phyloP scores from a whole-genome alignment of 2,888 invertebrate genomes.

The Pachycephus smyrnensis region DNA sequence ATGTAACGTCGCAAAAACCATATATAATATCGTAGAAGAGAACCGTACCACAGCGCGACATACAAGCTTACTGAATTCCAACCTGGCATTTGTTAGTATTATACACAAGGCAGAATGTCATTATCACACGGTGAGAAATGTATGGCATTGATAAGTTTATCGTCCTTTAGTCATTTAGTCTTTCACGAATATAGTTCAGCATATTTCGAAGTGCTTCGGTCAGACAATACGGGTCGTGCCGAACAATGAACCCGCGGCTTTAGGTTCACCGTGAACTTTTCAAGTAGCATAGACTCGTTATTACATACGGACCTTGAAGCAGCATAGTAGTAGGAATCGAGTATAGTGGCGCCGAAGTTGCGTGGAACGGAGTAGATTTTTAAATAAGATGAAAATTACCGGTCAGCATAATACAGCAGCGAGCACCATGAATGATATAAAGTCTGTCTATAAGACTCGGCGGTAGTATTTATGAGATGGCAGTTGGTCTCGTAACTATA shows the following conservation, averaged over 20 bases:
- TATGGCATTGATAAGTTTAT: background rate
- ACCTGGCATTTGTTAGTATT: background rate
- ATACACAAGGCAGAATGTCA: background rate
- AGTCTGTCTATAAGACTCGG: background rate
- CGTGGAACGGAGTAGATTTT: background rate
- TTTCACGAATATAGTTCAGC: background rate
- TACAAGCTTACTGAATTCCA: background rate
- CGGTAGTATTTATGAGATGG: background rate
- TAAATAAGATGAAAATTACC: background rate
- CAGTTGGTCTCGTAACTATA: background rate
- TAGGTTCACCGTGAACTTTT: background rate
- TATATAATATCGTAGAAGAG: background rate
- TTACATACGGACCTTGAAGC: background rate
- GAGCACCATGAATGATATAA: background rate
- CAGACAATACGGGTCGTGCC: background rate
- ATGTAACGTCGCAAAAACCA: background rate
- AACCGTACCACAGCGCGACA: background rate
- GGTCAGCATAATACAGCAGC: background rate
- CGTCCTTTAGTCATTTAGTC: background rate
- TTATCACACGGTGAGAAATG: background rate
- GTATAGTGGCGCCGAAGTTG: background rate
- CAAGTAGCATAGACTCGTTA: background rate
- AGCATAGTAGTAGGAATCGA: background rate
- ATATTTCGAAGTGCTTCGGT: background rate
- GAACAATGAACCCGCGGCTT: background rate